Evolutionary conservation across 1,140 invertebrate genomes (phyloP), one percentile per base, ranked within the genome.

Genomic region (Saccostrea echinata): DNA sequence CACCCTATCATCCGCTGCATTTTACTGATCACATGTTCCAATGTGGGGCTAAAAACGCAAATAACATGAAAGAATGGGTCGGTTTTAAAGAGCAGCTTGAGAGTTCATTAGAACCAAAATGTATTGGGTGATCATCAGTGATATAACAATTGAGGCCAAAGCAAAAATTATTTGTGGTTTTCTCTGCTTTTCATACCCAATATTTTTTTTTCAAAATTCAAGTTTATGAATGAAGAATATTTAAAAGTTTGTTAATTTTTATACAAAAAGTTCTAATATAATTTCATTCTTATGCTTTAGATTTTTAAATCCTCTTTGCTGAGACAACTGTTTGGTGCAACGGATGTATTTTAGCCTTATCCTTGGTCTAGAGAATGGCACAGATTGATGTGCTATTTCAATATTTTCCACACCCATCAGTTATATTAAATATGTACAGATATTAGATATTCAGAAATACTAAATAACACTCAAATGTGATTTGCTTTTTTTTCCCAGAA

Each of bases 401-500:
- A 16, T n/a, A 18, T 61, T 21, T 18, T 21, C 18, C 18, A 18
- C 16, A 18, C 55, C 55, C 55, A 57, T 61, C 18, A 61, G 43
- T 43, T 43, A 43, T 43, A 43, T 43, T 43, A 43, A 43, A 43
- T 43, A 43, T 43, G 43, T 43, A 43, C 1, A 43, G 43, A 43
- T 61, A 61, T 21, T 61, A 6, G n/a, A 61, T 61, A n/a, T 61
- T 18, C 43, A 43, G 43, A 43, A 43, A 43, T 2, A 43, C 43
- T 43, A n/a, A 61, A n/a, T 21, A 61, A 61, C 16, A 61, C 55
- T 61, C 3, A 61, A n/a, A 61, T 61, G 43, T 61, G 16, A 30
- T 76, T 76, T 83, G 0, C 8, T 52, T 3, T 43, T 9, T 12
- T 83, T 51, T 91, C 91, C 89, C 92, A 94, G 93, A 94, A 93